Percentiles rank a stretch among this genome's conserved stretches.
These are phyloP conservation scores for Thinocorus orbignyianus DNA, from an alignment of 2,113 vertebrate species.

Conservation along the genomic window DNA sequence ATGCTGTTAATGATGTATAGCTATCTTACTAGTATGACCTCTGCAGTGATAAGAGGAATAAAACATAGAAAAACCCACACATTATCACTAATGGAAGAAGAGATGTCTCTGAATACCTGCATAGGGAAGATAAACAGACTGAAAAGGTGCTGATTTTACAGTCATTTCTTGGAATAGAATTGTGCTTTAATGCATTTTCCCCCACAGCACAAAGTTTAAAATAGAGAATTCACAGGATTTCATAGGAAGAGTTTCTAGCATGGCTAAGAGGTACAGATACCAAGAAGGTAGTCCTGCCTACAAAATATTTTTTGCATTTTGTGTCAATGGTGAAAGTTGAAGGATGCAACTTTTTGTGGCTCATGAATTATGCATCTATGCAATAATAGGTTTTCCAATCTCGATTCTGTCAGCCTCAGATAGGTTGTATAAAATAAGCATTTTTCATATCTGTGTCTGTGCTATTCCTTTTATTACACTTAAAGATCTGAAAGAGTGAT, in stretches of 20 bases:
- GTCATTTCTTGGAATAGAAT: not conserved
- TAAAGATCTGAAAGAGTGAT: not conserved
- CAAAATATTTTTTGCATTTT: not conserved
- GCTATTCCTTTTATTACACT: not conserved
- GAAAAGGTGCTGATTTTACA: not conserved
- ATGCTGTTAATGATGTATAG: not conserved
- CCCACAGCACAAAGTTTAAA: not conserved
- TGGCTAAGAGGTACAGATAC: not conserved
- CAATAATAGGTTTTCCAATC: not conserved
- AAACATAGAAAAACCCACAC: not conserved
- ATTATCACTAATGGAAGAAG: not conserved
- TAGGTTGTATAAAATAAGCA: not conserved
- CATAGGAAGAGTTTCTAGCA: not conserved
- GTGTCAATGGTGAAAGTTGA: not conserved
- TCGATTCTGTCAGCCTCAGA: not conserved
- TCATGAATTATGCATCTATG: not conserved
- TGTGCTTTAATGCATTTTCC: not conserved
- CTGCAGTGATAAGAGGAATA: not conserved
- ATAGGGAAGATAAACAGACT: not conserved
- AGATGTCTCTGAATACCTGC: not conserved
- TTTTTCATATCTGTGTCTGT: not conserved
- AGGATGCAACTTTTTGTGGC: not conserved
- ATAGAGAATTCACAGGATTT: not conserved
- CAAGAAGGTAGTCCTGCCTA: not conserved
- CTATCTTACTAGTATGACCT: not conserved